Conservation (phyloP, 2,113 vertebrate species). For the Antechinus stuartii region DNA sequence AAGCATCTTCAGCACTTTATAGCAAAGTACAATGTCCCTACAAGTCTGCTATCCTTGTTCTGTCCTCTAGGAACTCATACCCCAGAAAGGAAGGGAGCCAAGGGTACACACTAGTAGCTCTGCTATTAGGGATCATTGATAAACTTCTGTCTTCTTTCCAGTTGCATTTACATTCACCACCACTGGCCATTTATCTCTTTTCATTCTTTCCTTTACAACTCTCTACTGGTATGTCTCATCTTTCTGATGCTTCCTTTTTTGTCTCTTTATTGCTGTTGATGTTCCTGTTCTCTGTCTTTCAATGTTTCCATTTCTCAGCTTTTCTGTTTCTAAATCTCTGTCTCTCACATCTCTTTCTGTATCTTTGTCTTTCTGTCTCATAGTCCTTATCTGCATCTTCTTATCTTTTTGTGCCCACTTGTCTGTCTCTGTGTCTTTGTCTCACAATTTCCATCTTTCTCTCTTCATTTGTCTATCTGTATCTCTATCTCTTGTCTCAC, state of each 20-base stretch:
- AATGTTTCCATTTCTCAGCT: background rate
- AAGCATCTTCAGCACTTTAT: background rate
- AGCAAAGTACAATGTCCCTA: background rate
- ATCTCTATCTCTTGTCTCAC: background rate
- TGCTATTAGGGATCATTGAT: background rate
- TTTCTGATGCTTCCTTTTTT: background rate
- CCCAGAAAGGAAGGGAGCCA: background rate
- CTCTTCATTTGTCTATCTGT: no score
- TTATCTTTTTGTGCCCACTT: no score
- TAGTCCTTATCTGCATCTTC: no score
- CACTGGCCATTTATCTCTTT: background rate
- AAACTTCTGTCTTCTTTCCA: background rate
- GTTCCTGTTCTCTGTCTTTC: background rate
- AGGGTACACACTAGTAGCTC: background rate
- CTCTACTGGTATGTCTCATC: background rate
- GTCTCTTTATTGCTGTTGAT: no score
- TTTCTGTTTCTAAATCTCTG: background rate
- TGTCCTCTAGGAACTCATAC: background rate
- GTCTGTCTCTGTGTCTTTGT: no score
- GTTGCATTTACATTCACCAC: background rate
- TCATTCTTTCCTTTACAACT: background rate
- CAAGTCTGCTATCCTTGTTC: conserved; percentile 1
- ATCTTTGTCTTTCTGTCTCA: no score
- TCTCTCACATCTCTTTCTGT: background rate
- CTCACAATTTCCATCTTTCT: no score